These are phyloP conservation scores for Drosophila kepulauana DNA, from an alignment of 1,140 invertebrate species.

Conservation along the genomic window DNA sequence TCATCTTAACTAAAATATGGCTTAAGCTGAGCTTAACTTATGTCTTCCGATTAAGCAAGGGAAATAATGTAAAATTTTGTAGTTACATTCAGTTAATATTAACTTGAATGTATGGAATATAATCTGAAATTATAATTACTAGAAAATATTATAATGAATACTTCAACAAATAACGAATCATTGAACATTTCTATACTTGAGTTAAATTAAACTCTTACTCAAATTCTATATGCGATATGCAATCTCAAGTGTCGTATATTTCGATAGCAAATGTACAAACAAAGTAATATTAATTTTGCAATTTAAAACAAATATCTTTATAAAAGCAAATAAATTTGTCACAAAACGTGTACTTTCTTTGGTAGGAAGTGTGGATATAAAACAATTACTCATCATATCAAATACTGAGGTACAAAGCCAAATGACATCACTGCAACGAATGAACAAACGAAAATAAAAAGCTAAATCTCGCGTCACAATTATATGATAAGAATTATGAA, in stretches of 20 bases:
- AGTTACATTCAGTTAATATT: background rate
- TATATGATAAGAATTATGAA: constrained; percentile 31
- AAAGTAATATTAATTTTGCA: too few species aligned
- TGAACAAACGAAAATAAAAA: background rate
- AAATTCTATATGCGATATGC: too few species aligned
- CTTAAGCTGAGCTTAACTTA: background rate
- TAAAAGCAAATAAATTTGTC: background rate
- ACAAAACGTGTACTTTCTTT: background rate
- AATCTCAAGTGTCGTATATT: too few species aligned
- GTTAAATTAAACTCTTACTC: too few species aligned
- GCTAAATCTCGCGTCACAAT: constrained; percentile 16
- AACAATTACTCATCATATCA: constrained; percentile 33
- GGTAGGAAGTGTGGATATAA: background rate
- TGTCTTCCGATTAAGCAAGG: background rate
- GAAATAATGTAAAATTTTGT: background rate
- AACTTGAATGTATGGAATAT: too few species aligned
- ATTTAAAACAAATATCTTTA: too few species aligned
- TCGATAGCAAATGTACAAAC: too few species aligned
- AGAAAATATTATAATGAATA: too few species aligned
- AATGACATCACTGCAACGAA: constrained; percentile 39
- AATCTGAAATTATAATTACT: too few species aligned
- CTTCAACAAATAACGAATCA: too few species aligned
- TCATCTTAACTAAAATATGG: background rate
- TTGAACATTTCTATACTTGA: too few species aligned
- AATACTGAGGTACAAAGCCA: constrained; percentile 1